Evolutionary conservation across 2,113 vertebrate genomes (phyloP), one percentile per base, ranked within the genome.

Genomic region (Stictonetta naevosa): DNA sequence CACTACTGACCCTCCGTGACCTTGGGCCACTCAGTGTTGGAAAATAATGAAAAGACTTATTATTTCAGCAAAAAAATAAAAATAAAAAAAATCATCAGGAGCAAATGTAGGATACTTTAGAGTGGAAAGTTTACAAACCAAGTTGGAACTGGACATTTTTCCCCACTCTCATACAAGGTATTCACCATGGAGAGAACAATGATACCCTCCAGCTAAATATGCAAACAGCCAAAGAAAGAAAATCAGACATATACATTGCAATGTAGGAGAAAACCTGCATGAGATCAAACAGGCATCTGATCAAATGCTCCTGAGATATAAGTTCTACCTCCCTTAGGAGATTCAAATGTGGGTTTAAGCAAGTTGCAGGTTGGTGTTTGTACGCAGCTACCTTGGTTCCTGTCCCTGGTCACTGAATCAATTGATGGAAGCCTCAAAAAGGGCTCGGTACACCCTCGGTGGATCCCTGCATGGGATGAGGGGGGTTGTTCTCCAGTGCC

Each of bases 141-240:
- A 72, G 28, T 21, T 53, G 48, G 8, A 72, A 68, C 3, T 55
- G 42, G n/a, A 36, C 19, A 10, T 46, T 82, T 92, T 22, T 20
- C 72, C 28, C 8, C 6, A 34, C 14, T 60, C 2, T 29, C 11
- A 3, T 31, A 11, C 22, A 7, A 1, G 0, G 38, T 87, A 40
- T 50, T 87, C 36, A 77, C 34, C n/a, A 66, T 8, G 34, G 38
- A 58, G 40, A 78, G 50, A n/a, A 44, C 36, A 44, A 0, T 4
- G 7, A 25, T 56, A 26, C 18, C 59, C 50, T 77, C 23, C 71
- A 82, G 71, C 18, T 60, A 90, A 92, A 75, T 14, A 55, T 3
- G 13, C 18, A 63, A 83, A 10, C 10, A 52, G 6, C 2, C 5
- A 46, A 40, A 42, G 44, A 64, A 73, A 15, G 67, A 62, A 46